Percentiles rank a stretch among this genome's conserved stretches.
Conservation (phyloP, 2,888 invertebrate genomes). For the Steinernema hermaphroditum region DNA sequence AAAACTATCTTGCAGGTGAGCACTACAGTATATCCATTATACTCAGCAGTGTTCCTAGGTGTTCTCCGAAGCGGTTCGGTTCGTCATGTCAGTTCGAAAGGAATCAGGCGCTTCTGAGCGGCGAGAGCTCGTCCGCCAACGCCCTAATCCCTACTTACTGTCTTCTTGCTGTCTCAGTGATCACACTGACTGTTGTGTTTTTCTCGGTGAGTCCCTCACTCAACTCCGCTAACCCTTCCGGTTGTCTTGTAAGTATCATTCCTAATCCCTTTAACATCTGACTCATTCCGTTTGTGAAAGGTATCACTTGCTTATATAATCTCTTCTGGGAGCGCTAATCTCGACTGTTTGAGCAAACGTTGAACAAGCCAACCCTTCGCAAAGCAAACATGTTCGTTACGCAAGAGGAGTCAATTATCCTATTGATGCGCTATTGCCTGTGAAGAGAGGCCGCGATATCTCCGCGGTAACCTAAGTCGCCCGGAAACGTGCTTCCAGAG, state of each 20-base stretch:
- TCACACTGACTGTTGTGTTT: not conserved
- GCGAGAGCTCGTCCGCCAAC: not conserved
- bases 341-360: constrained; percentile 23
- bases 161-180: not conserved
- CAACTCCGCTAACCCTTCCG: not conserved
- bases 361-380: constrained; percentile 29
- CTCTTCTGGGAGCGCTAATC: constrained; percentile 30
- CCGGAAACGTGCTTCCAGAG: not conserved
- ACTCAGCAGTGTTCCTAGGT: constrained; percentile 24
- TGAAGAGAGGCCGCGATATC: constrained; percentile 18
- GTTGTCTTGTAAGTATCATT: not conserved
- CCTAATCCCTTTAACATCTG: constrained; percentile 24
- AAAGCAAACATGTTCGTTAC: constrained; percentile 30
- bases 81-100: constrained; percentile 30
- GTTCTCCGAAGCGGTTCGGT: constrained; percentile 34
- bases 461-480: constrained; percentile 12
- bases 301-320: constrained; percentile 25
- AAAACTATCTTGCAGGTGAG: constrained; percentile 42
- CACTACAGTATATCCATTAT: not conserved
- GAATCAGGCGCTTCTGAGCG: not conserved
- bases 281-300: constrained; percentile 17
- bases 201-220: not conserved
- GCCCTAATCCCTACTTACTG: constrained; percentile 19
- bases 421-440: constrained; percentile 31
- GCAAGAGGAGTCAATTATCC: constrained; percentile 31